Conservation (phyloP, 2,797 vertebrate genomes). For the Rhinella marina region DNA sequence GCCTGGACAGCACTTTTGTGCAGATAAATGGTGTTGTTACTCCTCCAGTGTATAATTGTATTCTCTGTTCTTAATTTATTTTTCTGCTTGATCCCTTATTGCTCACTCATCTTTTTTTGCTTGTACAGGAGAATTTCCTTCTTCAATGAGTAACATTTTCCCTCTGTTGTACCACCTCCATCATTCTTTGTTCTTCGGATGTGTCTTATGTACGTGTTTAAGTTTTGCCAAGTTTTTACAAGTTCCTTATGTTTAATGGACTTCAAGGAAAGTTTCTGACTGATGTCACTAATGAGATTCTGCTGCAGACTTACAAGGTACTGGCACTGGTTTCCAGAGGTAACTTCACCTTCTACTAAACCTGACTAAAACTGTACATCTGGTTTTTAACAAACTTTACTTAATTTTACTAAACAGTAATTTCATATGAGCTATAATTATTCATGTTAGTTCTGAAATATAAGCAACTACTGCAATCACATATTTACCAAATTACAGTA, state of each 20-base stretch:
- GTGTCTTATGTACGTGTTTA: slow-evolving; percentile 50
- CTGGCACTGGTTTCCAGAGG: slow-evolving; percentile 28
- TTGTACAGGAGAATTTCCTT: slow-evolving; percentile 38
- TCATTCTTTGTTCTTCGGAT: slow-evolving; percentile 54
- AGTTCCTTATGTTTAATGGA: slow-evolving; percentile 58
- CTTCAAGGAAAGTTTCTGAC: slow-evolving; percentile 46
- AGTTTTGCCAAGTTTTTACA: slow-evolving; percentile 59
- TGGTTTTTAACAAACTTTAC: slow-evolving; percentile 38
- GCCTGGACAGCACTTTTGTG: neutral
- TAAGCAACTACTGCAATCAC: neutral
- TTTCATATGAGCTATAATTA: slow-evolving; percentile 18
- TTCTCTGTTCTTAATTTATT: slow-evolving; percentile 33
- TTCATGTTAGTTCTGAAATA: neutral
- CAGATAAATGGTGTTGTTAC: neutral
- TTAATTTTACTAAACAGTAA: slow-evolving; percentile 7
- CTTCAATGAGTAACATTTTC: slow-evolving; percentile 48
- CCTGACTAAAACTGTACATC: neutral
- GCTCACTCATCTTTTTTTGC: neutral
- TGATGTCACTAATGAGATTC: slow-evolving; percentile 57
- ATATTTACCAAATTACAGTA: slow-evolving; percentile 3
- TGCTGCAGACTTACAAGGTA: slow-evolving; percentile 40
- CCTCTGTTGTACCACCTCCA: slow-evolving; percentile 47
- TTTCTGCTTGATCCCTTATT: slow-evolving; percentile 3
- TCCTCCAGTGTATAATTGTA: neutral
- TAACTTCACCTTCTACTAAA: slow-evolving; percentile 42